Base-by-base conservation (phyloP, 2,113 vertebrate species). In the Irena cyanogastra region DNA sequence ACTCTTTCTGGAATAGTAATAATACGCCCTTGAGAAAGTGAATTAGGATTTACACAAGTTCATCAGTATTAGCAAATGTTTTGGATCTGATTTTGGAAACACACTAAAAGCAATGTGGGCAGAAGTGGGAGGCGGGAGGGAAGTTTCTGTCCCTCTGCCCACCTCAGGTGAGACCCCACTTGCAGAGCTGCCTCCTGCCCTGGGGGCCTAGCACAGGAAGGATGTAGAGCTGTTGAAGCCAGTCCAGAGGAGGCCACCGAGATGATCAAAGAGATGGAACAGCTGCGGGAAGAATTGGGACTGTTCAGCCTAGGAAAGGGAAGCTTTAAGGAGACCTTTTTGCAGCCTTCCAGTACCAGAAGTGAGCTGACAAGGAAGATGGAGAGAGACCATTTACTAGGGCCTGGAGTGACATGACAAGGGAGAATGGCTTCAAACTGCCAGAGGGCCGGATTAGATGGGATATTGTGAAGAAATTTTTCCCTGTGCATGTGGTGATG, bases 201-300 rank as follows among this genome's bases (percentile, higher is more conserved):
- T 45, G 33, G 39, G 56, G 54, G 37, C 45, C 21, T 53, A 68
- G 61, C 53, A 16, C 21, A 35, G 47, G n/a, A 47, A 47, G n/a
- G 2, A 18, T 6, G 0, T 12, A 39, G 39, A 24, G 0, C 37
- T 53, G 11, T 5, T 53, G 39, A 8, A 68, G 20, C 3, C 16
- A 66, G 19, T 24, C 16, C 52, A 53, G 69, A 22, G 39, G 20
- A 68, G 8, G 30, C 31, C 27, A 30, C 61, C 0, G 0, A 30
- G 24, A 21, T 35, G 39, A 31, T 30, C 23, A 41, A 30, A 47
- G 24, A 5, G 28, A 30, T n/a, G 45, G 53, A 60, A 45, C 45
- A 45, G 19, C 53, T 68, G 52, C 60, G 75, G 45, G 3, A 39
- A 60, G 28, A n/a, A 47, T 0, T 59, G 53, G 61, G 23, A 7